Conservation (phyloP, 2,888 invertebrate species). For the Drosophila flavopinicola region DNA sequence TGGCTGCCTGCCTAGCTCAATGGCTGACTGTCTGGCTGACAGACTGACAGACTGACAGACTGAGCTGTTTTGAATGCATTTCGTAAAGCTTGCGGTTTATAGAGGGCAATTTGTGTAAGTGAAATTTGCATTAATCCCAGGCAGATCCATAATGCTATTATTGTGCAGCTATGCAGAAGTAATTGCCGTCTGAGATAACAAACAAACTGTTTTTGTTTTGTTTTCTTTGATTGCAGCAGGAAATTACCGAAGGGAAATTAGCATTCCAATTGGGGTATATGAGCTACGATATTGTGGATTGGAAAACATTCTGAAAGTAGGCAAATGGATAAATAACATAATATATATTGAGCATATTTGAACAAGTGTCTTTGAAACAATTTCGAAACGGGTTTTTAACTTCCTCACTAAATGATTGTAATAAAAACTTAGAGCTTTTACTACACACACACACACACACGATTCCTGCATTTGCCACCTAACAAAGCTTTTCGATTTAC, state of each 20-base stretch:
- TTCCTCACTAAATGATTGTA: too few species aligned
- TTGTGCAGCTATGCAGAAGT: conserved; percentile 59
- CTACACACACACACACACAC: conserved; percentile 26
- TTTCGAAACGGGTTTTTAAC: too few species aligned
- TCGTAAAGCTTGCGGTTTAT: conserved; percentile 62
- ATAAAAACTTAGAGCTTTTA: too few species aligned
- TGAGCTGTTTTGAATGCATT: conserved; percentile 34
- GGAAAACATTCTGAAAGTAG: too few species aligned
- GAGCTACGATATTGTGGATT: not conserved
- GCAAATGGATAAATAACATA: too few species aligned
- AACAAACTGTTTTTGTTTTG: conserved; percentile 37
- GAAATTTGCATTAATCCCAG: conserved; percentile 76
- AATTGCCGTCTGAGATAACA: conserved; percentile 60
- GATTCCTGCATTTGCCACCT: not conserved
- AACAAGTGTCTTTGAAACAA: too few species aligned
- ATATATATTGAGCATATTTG: too few species aligned
- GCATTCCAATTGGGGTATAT: conserved; percentile 6
- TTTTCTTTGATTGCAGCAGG: conserved; percentile 14
- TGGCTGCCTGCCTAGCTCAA: too few species aligned
- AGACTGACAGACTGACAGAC: conserved; percentile 15
- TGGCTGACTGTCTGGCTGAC: conserved; percentile 1
- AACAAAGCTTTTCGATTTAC: not conserved
- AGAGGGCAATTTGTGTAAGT: conserved; percentile 67
- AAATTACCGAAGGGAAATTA: conserved; percentile 23
- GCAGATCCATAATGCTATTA: conserved; percentile 37